phyloP scores from a whole-genome alignment of 2,797 vertebrate species.

The Sciaenops ocellatus region DNA sequence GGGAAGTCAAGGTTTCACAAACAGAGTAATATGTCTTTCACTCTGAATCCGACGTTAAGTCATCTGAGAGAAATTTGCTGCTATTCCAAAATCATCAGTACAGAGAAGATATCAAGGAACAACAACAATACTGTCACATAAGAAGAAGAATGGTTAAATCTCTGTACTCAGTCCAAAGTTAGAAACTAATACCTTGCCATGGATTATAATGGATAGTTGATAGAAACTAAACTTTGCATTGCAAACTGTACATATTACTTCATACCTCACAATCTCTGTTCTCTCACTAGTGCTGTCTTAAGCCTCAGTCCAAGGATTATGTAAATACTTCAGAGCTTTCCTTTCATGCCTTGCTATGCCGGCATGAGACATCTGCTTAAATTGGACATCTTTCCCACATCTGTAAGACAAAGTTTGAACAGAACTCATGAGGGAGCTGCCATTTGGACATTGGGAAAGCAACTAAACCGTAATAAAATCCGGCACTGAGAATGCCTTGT shows the following conservation, averaged over 20 bases:
- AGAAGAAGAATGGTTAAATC: conserved; percentile 72
- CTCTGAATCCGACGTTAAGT: conserved; percentile 74
- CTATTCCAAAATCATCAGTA: conserved; percentile 71
- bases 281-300: conserved; percentile 69
- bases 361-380: conserved; percentile 68
- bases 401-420: conserved; percentile 71
- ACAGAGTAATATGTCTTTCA: conserved; percentile 67
- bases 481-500: conserved; percentile 35
- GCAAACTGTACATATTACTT: conserved; percentile 80
- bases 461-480: conserved; percentile 57
- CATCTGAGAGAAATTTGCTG: conserved; percentile 79
- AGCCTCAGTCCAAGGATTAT: conserved; percentile 76
- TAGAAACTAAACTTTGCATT: conserved; percentile 80
- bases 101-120: conserved; percentile 81
- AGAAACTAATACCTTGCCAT: conserved; percentile 67
- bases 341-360: conserved; percentile 62
- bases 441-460: conserved; percentile 68
- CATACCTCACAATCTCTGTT: conserved; percentile 65
- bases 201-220: conserved; percentile 71
- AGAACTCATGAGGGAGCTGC: conserved; percentile 77
- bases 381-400: conserved; percentile 73
- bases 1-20: conserved; percentile 73
- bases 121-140: conserved; percentile 82
- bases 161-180: conserved; percentile 65
- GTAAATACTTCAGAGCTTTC: conserved; percentile 66